Evolutionary conservation across 2,888 invertebrate genomes (phyloP), one percentile per base, ranked within the genome.

Genomic region (Tanaodytes sp.): DNA sequence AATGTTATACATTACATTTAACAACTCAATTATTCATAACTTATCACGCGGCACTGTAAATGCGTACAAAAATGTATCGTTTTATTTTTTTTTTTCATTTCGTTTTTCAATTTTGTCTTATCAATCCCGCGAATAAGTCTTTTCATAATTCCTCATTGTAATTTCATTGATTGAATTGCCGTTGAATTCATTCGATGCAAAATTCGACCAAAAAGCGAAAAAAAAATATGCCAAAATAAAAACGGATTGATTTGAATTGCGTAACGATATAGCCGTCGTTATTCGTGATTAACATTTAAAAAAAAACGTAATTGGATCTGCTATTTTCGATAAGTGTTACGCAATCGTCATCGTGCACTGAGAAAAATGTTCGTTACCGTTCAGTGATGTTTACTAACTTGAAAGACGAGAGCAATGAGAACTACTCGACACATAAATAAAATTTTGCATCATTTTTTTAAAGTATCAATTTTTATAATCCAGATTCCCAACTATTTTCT

Each of bases 111-210:
- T 54, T 54, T 54, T 12, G 31, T 12, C 62, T 54, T 62, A 63
- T 63, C 63, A 45, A 42, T 45, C 18, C 20, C 63, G 23, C 42
- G 52, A 64, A 54, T 39, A 48, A 59, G 58, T 31, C 15, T 63
- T 57, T 64, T 55, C 42, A n/a, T n/a, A n/a, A n/a, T n/a, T n/a
- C n/a, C n/a, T n/a, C n/a, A n/a, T n/a, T n/a, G n/a, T n/a, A n/a
- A n/a, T n/a, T n/a, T n/a, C n/a, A n/a, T n/a, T n/a, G n/a, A n/a
- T n/a, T n/a, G n/a, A n/a, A n/a, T n/a, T n/a, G n/a, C n/a, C n/a
- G n/a, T n/a, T n/a, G 40, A 63, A 63, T 69, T 39, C 33, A 58
- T 42, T 9, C 36, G 14, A 33, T 6, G 12, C 37, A 20, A 39
- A 45, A 19, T 55, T 31, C 31, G 9, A 6, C 9, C 15, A 31